A percentile compares a stretch with the other conserved stretches of the same genome.
Evolutionary conservation across 2,888 invertebrate genomes (phyloP).

Genomic region (Drosophila nr. medialis): DNA sequence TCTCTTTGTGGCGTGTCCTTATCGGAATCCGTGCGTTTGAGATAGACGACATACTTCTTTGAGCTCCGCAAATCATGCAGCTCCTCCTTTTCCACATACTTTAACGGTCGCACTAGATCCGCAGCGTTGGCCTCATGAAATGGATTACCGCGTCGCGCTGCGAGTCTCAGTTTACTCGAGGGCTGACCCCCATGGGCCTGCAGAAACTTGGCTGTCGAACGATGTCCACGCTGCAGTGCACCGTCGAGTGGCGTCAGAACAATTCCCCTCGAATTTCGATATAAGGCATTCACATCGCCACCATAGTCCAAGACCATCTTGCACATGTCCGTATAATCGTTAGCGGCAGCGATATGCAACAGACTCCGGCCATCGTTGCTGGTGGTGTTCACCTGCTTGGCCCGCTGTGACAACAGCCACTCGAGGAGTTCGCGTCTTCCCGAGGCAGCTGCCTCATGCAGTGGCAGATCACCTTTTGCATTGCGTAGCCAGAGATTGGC

Average conservation of each 20-base stretch:
- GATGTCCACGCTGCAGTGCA: slow-evolving; percentile 93
- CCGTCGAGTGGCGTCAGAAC: slow-evolving; percentile 96
- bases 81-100: slow-evolving; percentile 83
- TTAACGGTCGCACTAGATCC: slow-evolving; percentile 83
- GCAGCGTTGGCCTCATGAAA: slow-evolving; percentile 79
- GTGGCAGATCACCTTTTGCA: slow-evolving; percentile 96
- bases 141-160: slow-evolving; percentile 82
- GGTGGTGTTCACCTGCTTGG: slow-evolving; percentile 93
- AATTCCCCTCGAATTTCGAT: slow-evolving; percentile 92
- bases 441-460: slow-evolving; percentile 98
- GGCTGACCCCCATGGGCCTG: slow-evolving; percentile 96
- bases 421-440: slow-evolving; percentile 94
- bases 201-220: slow-evolving; percentile 96
- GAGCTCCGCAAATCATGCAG: slow-evolving; percentile 80
- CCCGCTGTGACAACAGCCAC: slow-evolving; percentile 93
- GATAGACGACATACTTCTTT: slow-evolving; percentile 83
- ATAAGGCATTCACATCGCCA: slow-evolving; percentile 93
- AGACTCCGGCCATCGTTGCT: slow-evolving; percentile 97
- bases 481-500: slow-evolving; percentile 97
- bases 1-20: slow-evolving; percentile 38
- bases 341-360: slow-evolving; percentile 96
- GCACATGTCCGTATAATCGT: slow-evolving; percentile 97
- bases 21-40: slow-evolving; percentile 82
- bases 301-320: slow-evolving; percentile 93
- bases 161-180: slow-evolving; percentile 87